phyloP scores from a whole-genome alignment of 2,888 invertebrate species.

The Gisinianus flammeolus region DNA sequence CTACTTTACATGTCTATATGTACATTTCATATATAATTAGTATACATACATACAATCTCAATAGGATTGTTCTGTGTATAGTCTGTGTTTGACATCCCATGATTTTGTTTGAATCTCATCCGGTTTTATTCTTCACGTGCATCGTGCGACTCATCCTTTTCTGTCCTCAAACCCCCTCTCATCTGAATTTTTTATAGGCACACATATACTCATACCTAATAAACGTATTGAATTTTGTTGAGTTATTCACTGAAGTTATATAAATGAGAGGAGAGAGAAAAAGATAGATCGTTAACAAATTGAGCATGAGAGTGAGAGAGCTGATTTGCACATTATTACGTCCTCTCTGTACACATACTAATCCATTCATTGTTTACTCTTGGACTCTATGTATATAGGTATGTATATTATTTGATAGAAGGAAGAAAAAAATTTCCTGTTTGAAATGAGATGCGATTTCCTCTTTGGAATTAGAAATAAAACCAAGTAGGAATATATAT shows the following conservation, averaged over 20 bases:
- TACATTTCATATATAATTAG: too few species aligned
- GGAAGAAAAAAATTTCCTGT: background rate
- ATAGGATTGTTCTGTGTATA: too few species aligned
- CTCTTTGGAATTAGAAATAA: background rate
- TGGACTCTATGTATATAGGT: too few species aligned
- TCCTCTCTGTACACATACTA: too few species aligned
- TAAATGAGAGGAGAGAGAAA: too few species aligned
- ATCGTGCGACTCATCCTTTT: background rate
- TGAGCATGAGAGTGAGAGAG: conserved; percentile 3
- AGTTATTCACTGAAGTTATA: too few species aligned
- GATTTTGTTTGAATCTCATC: conserved; percentile 28
- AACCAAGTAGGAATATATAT: background rate
- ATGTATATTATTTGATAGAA: background rate
- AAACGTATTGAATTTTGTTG: too few species aligned
- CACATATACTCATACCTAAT: too few species aligned
- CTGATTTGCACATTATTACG: conserved; percentile 17
- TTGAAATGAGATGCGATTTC: background rate
- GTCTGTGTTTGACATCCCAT: too few species aligned
- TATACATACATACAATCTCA: too few species aligned
- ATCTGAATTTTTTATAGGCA: too few species aligned
- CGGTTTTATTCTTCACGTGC: conserved; percentile 19
- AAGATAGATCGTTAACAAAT: conserved; percentile 19
- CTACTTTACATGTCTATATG: too few species aligned
- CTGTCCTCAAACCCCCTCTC: background rate
- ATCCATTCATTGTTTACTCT: background rate